Evolutionary conservation across 2,113 vertebrate genomes (phyloP), one percentile per base, ranked within the genome.

Genomic region (Callipepla californica): DNA sequence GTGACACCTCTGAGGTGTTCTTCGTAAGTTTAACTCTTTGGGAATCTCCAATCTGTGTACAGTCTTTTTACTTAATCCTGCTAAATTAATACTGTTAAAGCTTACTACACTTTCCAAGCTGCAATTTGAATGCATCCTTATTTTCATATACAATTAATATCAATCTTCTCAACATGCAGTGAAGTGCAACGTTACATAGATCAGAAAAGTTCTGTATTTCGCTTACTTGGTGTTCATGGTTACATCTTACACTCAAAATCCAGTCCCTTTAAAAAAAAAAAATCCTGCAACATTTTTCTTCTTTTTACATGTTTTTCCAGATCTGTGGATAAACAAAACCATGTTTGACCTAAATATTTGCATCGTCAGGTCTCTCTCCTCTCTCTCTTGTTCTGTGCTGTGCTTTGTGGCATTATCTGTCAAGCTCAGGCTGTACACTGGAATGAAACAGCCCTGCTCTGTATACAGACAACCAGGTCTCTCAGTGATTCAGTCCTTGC

Each of bases 361-460:
- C 26, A 55, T 57, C 8, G 22, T 3, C 2, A 2, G 3, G 3
- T 47, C 6, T 55, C 7, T 40, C 30, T 48, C 4, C 18, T 47
- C 21, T 53, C 2, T 66, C 30, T 82, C 48, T 88, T 79, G 20
- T 8, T 34, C 17, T 28, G 6, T 30, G 23, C 38, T 6, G 0
- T 5, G 15, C 26, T 77, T 45, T 21, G 22, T 94, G 59, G 11
- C 2, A 1, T 61, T 51, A n/a, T 28, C 21, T n/a, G 17, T 51
- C 19, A 68, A 26, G 57, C 10, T 55, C 25, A 11, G 14, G 28
- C n/a, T 5, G 42, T 48, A 8, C 36, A 19, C 26, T 58, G 51
- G 40, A 80, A 20, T 0, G 34, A 26, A 17, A 32, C 6, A 28
- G 23, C 19, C 28, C 32, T 1, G 0, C 6, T n/a, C 20, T 10